phyloP scores from a whole-genome alignment of 2,888 invertebrate genomes.

The Branchinecta sandiegonensis region DNA sequence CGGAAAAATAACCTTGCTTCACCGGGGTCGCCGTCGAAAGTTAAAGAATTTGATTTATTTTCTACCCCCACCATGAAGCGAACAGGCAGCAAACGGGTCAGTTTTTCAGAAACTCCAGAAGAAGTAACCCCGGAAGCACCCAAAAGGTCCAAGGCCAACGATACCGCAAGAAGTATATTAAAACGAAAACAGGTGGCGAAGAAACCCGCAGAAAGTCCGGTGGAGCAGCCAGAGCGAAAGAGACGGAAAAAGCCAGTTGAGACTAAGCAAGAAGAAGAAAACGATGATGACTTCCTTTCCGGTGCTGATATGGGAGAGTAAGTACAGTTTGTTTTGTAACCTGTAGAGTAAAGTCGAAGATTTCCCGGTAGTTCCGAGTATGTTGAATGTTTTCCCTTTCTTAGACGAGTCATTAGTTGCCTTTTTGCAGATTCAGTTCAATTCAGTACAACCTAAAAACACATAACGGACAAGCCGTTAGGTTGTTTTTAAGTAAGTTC shows the following conservation, averaged over 20 bases:
- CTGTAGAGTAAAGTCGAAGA: too few species aligned
- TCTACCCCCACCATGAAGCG: conserved; percentile 15
- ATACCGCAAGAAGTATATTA: neutral
- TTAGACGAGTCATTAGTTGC: too few species aligned
- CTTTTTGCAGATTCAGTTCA: too few species aligned
- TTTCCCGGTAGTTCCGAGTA: too few species aligned
- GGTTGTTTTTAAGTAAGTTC: too few species aligned
- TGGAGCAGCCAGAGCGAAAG: neutral
- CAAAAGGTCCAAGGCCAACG: neutral
- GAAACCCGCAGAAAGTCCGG: neutral
- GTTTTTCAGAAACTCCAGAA: neutral
- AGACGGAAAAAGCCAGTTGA: conserved; percentile 5
- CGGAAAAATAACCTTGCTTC: too few species aligned
- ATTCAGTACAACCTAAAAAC: too few species aligned
- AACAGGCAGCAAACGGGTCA: neutral
- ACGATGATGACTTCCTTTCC: conserved; percentile 4
- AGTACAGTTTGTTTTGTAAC: neutral
- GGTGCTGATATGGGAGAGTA: conserved; percentile 16
- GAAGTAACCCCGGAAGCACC: neutral
- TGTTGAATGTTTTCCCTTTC: too few species aligned
- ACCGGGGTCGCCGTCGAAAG: neutral
- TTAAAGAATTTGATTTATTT: conserved; percentile 1
- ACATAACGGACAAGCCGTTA: too few species aligned
- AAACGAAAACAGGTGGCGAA: neutral
- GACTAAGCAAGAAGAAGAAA: neutral